Evolutionary conservation across 2,797 vertebrate species (phyloP), one percentile per base, ranked within the genome.

Genomic region (Hypotaenidia okinawae): DNA sequence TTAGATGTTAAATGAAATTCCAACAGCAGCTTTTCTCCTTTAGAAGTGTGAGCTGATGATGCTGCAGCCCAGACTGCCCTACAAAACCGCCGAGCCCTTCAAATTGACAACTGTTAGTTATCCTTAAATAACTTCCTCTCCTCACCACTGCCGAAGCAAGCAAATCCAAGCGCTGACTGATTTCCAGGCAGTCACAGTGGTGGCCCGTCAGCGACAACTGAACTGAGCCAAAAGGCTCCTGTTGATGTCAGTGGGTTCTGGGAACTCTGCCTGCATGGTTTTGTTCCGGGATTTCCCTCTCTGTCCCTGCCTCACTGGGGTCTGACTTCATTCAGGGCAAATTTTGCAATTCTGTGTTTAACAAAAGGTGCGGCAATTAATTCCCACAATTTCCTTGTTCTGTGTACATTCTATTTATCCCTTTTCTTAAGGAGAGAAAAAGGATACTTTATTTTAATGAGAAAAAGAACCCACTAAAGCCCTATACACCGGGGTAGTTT

Each of bases 201-300:
- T 86, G 93, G 83, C 86, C 81, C 8, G 0, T 82, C 94, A 79
- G 70, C 1, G 2, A 61, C 1, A 1, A 8, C 64, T 75, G 77
- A 54, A 6, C 51, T 16, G 80, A 94, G 85, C 91, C 94, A 94
- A 64, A 88, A 74, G 83, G 72, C 74, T 95, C 80, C 93, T 58
- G 75, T 83, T 74, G 80, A 80, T 95, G 91, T 89, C 94, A 47
- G 43, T 91, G 88, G 77, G 88, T 94, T 95, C 94, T 94, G 95
- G 96, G 95, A 96, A 94, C 10, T 9, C 68, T 87, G 95, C 90
- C 95, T 90, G 87, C 9, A 4, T 90, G 93, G 67, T 59, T 95
- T 94, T 73, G 81, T 94, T 87, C 90, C 0, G 72, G 95, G 93
- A 95, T 95, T 94, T 93, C 90, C 91, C 93, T 93, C 66, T 76